A percentile compares a stretch with the other conserved stretches of the same genome.
These are phyloP conservation scores for Hydrolagus affinis DNA, from an alignment of 2,113 vertebrate species.

Conservation along the genomic window DNA sequence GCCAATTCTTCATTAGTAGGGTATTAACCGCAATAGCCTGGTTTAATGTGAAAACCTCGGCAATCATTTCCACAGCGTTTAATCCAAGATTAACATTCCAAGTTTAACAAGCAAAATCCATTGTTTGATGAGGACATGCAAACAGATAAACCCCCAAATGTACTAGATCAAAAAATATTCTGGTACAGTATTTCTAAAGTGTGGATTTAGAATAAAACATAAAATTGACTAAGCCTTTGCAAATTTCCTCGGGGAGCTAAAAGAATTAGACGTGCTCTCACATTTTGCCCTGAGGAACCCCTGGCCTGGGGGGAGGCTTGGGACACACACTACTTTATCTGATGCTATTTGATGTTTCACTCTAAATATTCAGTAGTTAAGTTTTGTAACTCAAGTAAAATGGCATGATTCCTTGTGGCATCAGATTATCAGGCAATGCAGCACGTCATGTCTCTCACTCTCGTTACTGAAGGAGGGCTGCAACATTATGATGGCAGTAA, in stretches of 20 bases:
- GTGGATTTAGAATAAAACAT: not conserved
- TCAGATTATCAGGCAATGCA: not conserved
- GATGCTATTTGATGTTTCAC: not conserved
- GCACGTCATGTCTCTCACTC: not conserved
- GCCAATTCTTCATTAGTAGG: not conserved
- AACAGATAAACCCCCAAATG: not conserved
- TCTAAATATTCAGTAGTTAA: not conserved
- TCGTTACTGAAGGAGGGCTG: not conserved
- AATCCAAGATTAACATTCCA: slow-evolving; percentile 23
- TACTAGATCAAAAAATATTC: not conserved
- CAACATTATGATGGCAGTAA: not conserved
- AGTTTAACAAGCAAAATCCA: not conserved
- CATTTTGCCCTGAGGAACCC: not conserved
- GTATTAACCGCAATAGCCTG: not conserved
- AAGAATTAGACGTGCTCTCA: not conserved
- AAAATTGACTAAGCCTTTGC: not conserved
- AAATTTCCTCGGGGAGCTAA: not conserved
- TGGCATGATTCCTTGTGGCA: not conserved
- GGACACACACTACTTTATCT: not conserved
- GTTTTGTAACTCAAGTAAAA: not conserved
- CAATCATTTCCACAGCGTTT: slow-evolving; percentile 16
- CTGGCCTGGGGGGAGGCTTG: not conserved
- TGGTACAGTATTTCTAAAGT: not conserved
- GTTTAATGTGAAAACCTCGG: not conserved
- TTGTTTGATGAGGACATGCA: not conserved